Percentiles rank a stretch among this genome's conserved stretches.
Evolutionary conservation across 1,140 invertebrate genomes (phyloP).

Genomic region (Diorhabda elongata): DNA sequence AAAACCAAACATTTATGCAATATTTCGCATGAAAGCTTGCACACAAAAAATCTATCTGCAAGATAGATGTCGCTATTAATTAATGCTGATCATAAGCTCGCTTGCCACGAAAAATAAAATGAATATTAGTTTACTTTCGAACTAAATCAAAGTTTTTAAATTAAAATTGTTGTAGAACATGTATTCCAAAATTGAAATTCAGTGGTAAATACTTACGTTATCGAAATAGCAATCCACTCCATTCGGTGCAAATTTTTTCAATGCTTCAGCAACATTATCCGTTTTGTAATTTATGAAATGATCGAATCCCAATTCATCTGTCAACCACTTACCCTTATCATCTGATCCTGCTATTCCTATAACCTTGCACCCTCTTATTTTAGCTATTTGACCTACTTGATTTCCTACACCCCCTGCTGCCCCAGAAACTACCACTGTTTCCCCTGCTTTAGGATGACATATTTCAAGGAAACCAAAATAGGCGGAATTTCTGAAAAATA

Average conservation of each 20-base stretch:
- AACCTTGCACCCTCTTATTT: constrained; percentile 62
- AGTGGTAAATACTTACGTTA: constrained; percentile 51
- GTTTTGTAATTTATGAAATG: constrained; percentile 68
- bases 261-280: constrained; percentile 48
- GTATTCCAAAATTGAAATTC: background rate
- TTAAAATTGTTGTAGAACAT: background rate
- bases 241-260: constrained; percentile 59
- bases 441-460: constrained; percentile 62
- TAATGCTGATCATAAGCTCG: no score
- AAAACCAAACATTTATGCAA: no score
- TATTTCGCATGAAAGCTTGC: no score
- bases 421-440: constrained; percentile 62
- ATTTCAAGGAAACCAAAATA: constrained; percentile 67
- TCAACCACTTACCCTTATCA: constrained; percentile 64
- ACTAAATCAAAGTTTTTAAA: constrained; percentile 31
- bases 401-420: constrained; percentile 68
- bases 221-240: constrained; percentile 71
- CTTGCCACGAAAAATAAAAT: constrained; percentile 47
- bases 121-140: constrained; percentile 57
- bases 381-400: constrained; percentile 69
- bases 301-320: constrained; percentile 60
- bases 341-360: constrained; percentile 67
- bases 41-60: no score
- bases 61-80: no score
- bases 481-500: constrained; percentile 49